phyloP scores from a whole-genome alignment of 2,888 invertebrate genomes.

The Chirona hameri region DNA sequence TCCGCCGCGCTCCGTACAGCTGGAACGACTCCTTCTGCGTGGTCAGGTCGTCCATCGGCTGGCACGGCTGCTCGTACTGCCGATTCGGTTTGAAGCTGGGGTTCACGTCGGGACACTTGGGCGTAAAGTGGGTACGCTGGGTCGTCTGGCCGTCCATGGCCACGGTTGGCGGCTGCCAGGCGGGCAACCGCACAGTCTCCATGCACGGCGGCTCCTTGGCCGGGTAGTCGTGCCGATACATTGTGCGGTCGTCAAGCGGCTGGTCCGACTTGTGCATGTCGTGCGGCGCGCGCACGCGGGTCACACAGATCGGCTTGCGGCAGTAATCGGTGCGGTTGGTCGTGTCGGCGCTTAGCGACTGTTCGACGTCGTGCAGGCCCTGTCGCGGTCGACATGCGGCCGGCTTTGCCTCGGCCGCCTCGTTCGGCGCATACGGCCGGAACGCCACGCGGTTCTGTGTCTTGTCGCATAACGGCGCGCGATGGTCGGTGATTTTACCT shows the following conservation, averaged over 20 bases:
- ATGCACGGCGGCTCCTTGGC: slow-evolving; percentile 10
- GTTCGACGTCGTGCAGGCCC: slow-evolving; percentile 2
- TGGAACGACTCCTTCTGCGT: slow-evolving; percentile 5
- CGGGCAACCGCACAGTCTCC: slow-evolving; percentile 4
- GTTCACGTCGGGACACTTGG: background rate
- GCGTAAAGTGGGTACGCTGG: slow-evolving; percentile 7
- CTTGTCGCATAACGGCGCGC: background rate
- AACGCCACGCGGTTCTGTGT: background rate
- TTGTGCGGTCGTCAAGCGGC: slow-evolving; percentile 8
- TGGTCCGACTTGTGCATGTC: background rate
- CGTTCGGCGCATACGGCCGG: background rate
- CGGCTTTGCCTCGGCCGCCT: slow-evolving; percentile 10
- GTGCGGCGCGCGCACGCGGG: slow-evolving; percentile 24
- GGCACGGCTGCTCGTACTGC: slow-evolving; percentile 5
- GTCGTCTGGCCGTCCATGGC: background rate
- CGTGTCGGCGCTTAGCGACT: slow-evolving; percentile 1
- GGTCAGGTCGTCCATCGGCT: slow-evolving; percentile 1
- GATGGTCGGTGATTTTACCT: background rate
- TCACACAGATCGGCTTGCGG: slow-evolving; percentile 4
- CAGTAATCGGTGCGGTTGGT: slow-evolving; percentile 7
- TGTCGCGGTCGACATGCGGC: background rate
- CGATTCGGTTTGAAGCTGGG: background rate
- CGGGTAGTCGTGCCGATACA: slow-evolving; percentile 26
- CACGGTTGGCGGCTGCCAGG: slow-evolving; percentile 1
- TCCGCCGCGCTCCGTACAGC: background rate